Evolutionary conservation across 2,113 vertebrate genomes (phyloP), one percentile per base, ranked within the genome.

Genomic region (Nibea albiflora): DNA sequence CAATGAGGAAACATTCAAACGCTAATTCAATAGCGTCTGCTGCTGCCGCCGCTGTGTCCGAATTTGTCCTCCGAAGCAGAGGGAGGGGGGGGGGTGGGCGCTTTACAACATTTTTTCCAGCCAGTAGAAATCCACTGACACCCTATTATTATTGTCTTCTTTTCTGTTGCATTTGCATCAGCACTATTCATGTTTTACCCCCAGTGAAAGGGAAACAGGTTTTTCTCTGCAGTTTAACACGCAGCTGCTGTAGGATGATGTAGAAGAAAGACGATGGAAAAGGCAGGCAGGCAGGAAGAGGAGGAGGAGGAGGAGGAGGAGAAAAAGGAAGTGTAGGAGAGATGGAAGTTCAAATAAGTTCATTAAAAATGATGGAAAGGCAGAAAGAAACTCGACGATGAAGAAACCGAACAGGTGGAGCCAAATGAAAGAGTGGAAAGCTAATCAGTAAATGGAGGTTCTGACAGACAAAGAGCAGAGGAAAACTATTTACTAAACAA

Each of bases 401-500:
- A 12, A 47, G 22, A 47, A 28, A 19, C 4, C 42, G 20, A 75
- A 73, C 26, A 22, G 60, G 60, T 35, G 74, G 72, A 76, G 85
- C 69, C 71, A 81, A 63, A 76, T 75, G 17, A 76, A 67, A 11
- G 60, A 83, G 50, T 17, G 15, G 35, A 75, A 68, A 78, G 9
- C 67, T 84, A 88, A 92, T 89, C 73, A 85, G 79, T 77, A 85
- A 90, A 92, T 90, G 80, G 87, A 81, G 66, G 22, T 70, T 85
- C 73, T 86, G 85, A 89, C 72, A 78, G 83, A 89, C 76, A 80
- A 77, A 88, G 10, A 78, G 78, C 73, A 83, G 80, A 81, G 52
- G 52, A 72, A 79, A 81, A 83, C 46, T 73, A 71, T 86, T 88
- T 80, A 79, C 78, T 47, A 75, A 85, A 88, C 80, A 77, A 82